Percentiles rank a stretch among this genome's conserved stretches.
These are phyloP conservation scores for Sylvilagus floridanus DNA, from an alignment of 2,797 vertebrate genomes.

Conservation along the genomic window DNA sequence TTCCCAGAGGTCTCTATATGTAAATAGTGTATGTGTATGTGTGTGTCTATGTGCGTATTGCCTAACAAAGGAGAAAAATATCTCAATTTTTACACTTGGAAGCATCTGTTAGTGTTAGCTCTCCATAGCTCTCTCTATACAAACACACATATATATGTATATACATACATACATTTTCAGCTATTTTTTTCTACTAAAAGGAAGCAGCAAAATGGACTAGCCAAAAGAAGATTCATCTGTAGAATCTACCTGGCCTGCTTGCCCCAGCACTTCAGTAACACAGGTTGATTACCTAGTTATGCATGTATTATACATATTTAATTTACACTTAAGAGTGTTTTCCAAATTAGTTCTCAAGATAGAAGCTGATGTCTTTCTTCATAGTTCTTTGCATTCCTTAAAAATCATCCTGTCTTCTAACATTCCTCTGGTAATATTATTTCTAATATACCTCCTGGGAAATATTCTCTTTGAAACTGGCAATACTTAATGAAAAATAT, in stretches of 20 bases:
- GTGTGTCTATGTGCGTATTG: not conserved
- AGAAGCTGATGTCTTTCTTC: constrained; percentile 74
- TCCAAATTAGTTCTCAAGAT: constrained; percentile 80
- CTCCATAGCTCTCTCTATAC: not conserved
- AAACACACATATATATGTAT: not conserved
- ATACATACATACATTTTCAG: not conserved
- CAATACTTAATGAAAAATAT: constrained; percentile 85
- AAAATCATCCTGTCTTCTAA: constrained; percentile 82
- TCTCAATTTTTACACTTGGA: not conserved
- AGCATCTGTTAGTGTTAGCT: not conserved
- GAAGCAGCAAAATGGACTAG: constrained; percentile 66
- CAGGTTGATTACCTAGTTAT: constrained; percentile 83
- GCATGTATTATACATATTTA: constrained; percentile 80
- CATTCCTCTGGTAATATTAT: constrained; percentile 72
- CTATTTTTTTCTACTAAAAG: constrained; percentile 15
- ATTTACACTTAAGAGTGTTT: constrained; percentile 75
- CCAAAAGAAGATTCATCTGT: constrained; percentile 74
- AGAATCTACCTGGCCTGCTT: constrained; percentile 73
- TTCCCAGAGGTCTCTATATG: not conserved
- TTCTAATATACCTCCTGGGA: constrained; percentile 82
- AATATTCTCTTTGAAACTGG: constrained; percentile 84
- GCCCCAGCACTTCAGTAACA: constrained; percentile 70
- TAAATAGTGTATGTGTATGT: not conserved
- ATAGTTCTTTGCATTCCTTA: constrained; percentile 80
- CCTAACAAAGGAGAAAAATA: not conserved